phyloP scores from a whole-genome alignment of 2,797 vertebrate genomes.

The Microcaecilia unicolor region DNA sequence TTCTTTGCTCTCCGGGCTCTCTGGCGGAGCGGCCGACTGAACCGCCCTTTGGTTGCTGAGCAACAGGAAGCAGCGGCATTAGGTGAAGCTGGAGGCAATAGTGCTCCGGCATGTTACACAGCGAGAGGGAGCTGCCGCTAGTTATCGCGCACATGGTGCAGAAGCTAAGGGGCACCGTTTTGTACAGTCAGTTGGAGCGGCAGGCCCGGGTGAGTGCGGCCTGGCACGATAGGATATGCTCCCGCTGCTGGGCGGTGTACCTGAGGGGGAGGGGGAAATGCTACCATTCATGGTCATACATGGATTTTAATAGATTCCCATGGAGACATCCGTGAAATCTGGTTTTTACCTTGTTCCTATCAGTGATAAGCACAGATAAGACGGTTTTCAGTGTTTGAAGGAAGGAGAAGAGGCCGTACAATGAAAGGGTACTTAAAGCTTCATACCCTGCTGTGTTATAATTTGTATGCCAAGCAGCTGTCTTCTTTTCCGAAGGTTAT shows the following conservation, averaged over 20 bases:
- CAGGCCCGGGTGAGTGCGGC: constrained; percentile 82
- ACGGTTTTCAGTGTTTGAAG: too few species aligned
- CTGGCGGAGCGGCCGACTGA: background rate
- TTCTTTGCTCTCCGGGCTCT: too few species aligned
- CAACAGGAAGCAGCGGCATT: background rate
- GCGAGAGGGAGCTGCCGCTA: constrained; percentile 74
- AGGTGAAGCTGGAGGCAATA: background rate
- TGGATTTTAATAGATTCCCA: too few species aligned
- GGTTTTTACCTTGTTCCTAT: too few species aligned
- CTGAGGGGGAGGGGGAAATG: too few species aligned
- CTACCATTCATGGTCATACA: too few species aligned
- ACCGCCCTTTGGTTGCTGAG: constrained; percentile 33
- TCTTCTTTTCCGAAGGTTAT: too few species aligned
- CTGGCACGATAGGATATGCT: background rate
- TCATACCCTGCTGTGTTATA: too few species aligned
- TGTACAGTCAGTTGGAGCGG: constrained; percentile 86
- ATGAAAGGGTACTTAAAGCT: too few species aligned
- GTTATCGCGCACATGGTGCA: constrained; percentile 80
- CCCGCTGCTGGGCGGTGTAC: background rate
- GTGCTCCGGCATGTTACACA: constrained; percentile 45
- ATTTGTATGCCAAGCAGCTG: too few species aligned
- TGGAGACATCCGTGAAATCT: too few species aligned
- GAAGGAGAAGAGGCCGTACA: too few species aligned
- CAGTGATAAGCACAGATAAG: background rate
- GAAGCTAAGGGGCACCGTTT: constrained; percentile 73